A percentile compares a stretch with the other conserved stretches of the same genome.
These are phyloP conservation scores for Andricus quercusramuli DNA, from an alignment of 2,888 invertebrate species.

Conservation along the genomic window DNA sequence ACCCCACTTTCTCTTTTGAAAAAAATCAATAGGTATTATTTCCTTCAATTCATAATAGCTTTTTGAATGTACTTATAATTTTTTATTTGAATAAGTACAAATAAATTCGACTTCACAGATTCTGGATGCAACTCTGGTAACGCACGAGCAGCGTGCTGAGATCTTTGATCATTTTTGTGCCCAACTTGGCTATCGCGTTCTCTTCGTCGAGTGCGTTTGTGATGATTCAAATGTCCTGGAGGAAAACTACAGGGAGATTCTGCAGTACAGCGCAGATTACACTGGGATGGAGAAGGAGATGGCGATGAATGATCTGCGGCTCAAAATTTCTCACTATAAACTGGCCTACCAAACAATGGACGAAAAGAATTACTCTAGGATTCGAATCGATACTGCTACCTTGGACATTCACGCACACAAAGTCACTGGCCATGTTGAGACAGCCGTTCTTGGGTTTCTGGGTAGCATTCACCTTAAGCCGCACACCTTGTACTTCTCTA, in stretches of 20 bases:
- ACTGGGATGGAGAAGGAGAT: constrained; percentile 87
- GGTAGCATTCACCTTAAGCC: constrained; percentile 91
- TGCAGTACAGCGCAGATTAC: constrained; percentile 93
- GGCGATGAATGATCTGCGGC: constrained; percentile 89
- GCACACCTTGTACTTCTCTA: constrained; percentile 92
- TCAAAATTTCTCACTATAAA: constrained; percentile 91
- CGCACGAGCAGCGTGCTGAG: constrained; percentile 88
- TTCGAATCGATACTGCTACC: constrained; percentile 77
- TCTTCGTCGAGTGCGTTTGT: constrained; percentile 96
- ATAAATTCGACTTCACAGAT: constrained; percentile 82
- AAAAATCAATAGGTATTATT: too few relatives aligned
- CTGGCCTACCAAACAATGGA: constrained; percentile 90
- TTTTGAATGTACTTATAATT: too few relatives aligned
- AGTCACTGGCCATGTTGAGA: constrained; percentile 89
- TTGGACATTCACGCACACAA: constrained; percentile 85
- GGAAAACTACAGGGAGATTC: constrained; percentile 88
- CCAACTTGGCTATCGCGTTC: constrained; percentile 89
- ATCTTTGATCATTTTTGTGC: constrained; percentile 86
- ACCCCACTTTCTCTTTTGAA: not conserved
- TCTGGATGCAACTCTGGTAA: constrained; percentile 96
- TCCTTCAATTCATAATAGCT: too few relatives aligned
- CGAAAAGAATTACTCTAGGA: constrained; percentile 78
- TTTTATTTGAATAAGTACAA: not conserved
- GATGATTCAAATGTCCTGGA: constrained; percentile 88
- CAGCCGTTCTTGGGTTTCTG: constrained; percentile 91